Evolutionary conservation across 2,797 vertebrate species (phyloP).

Genomic region (Enteromius unitaeniatus): DNA sequence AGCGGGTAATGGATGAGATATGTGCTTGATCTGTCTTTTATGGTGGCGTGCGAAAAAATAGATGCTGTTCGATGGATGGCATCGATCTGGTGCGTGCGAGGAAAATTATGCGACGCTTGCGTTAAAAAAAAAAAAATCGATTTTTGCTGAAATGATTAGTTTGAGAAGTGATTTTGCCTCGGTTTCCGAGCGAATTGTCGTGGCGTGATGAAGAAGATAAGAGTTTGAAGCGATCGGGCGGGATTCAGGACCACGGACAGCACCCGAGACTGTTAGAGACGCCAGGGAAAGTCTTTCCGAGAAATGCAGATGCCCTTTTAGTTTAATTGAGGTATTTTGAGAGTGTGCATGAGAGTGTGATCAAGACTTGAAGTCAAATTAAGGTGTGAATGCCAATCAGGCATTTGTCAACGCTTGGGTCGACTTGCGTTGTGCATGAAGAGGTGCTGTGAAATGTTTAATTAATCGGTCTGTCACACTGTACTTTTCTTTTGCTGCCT

Average conservation of each 20-base stretch:
- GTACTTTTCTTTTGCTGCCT: background rate
- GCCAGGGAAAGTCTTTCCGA: background rate
- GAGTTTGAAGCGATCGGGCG: background rate
- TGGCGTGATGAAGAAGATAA: background rate
- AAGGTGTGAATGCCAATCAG: background rate
- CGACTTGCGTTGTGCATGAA: background rate
- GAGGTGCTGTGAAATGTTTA: background rate
- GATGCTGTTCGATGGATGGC: background rate
- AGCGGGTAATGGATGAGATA: background rate
- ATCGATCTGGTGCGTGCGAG: background rate
- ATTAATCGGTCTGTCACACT: background rate
- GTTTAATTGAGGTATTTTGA: background rate
- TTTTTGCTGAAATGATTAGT: background rate
- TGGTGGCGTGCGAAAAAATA: background rate
- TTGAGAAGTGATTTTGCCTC: background rate
- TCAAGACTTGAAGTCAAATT: background rate
- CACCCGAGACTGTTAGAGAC: background rate
- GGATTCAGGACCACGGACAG: constrained; percentile 37
- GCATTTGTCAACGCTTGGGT: background rate
- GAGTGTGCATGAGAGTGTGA: background rate
- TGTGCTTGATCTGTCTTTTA: background rate
- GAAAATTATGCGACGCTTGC: background rate
- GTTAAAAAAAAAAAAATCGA: background rate
- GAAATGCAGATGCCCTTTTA: background rate
- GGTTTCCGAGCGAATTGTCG: background rate